Base-by-base conservation (phyloP, 2,888 invertebrate genomes). In the Xestia ashworthii region DNA sequence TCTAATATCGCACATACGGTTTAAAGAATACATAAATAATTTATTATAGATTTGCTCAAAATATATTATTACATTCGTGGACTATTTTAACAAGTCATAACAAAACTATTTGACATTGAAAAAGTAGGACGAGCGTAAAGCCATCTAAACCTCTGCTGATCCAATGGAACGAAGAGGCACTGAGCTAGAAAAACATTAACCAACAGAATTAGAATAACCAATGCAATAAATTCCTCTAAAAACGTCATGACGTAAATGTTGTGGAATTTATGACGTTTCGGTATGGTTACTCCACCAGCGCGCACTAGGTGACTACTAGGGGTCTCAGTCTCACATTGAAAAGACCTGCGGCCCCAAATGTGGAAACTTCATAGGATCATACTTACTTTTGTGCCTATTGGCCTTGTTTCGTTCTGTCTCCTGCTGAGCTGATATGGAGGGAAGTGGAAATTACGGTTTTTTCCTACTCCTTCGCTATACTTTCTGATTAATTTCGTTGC, bases 41-140 rank as follows among this genome's bases (percentile, higher is more conserved):
- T 60, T 60, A 32, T 5, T 3, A 16, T 16, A 60, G 32, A 19
- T 60, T 32, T 60, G 16, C 32, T 32, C 9, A 60, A 32, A 32
- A 9, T 16, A 25, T 58, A 58, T 58, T 25, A 14, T 25, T 25
- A 58, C 3, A 58, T 14, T 25, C 58, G 6, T 58, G 6, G 58
- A 25, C 25, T 8, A 58, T 25, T 25, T 25, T 25, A 25, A 25
- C 3, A 32, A 60, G 60, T 16, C 60, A 32, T 9, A 8, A 25
- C 65, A n/a, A 8, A 65, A 65, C 22, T 62, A 64, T 32, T 44
- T 68, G 44, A 46, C 76, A 76, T 77, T 77, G 76, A 76, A 60
- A 50, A 19, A 60, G 14, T 53, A 12, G 11, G 60, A 68, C 50
- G 50, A 38, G 38, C 22, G 16, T 68, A 46, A 78, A 77, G 48